These are phyloP conservation scores for Xestoiulus laeticollis DNA, from an alignment of 2,888 invertebrate species.

Conservation along the genomic window DNA sequence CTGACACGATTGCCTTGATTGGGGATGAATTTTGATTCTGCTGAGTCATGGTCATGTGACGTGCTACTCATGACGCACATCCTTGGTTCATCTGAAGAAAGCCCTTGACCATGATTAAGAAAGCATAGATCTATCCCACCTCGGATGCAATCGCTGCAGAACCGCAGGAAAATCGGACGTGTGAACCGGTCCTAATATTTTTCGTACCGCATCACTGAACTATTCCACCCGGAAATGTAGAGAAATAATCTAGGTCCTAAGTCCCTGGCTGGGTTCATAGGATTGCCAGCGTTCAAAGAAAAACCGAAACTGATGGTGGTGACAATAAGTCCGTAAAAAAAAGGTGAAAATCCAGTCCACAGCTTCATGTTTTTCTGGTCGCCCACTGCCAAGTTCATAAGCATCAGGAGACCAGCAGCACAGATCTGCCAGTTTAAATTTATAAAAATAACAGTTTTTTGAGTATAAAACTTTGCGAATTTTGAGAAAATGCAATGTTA, in stretches of 20 bases:
- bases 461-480: background rate
- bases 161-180: too few relatives aligned
- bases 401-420: conserved; percentile 57
- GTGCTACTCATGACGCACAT: too few relatives aligned
- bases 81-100: too few relatives aligned
- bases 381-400: conserved; percentile 62
- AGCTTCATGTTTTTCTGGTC: conserved; percentile 62
- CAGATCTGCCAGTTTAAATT: background rate
- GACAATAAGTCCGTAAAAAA: conserved; percentile 62
- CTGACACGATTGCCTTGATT: too few relatives aligned
- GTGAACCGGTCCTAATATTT: too few relatives aligned
- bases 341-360: conserved; percentile 60
- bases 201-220: conserved; percentile 61
- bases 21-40: too few relatives aligned
- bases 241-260: conserved; percentile 62
- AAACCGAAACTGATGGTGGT: conserved; percentile 63
- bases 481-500: background rate
- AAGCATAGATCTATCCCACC: too few relatives aligned
- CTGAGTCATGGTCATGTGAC: too few relatives aligned
- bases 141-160: too few relatives aligned
- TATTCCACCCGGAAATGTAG: conserved; percentile 63
- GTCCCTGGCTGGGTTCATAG: conserved; percentile 66
- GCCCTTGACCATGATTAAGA: too few relatives aligned
- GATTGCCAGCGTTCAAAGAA: conserved; percentile 66
- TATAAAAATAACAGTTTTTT: background rate